A percentile compares a stretch with the other conserved stretches of the same genome.
Conservation (phyloP, 2,113 vertebrate species). For the Daubentonia madagascariensis region DNA sequence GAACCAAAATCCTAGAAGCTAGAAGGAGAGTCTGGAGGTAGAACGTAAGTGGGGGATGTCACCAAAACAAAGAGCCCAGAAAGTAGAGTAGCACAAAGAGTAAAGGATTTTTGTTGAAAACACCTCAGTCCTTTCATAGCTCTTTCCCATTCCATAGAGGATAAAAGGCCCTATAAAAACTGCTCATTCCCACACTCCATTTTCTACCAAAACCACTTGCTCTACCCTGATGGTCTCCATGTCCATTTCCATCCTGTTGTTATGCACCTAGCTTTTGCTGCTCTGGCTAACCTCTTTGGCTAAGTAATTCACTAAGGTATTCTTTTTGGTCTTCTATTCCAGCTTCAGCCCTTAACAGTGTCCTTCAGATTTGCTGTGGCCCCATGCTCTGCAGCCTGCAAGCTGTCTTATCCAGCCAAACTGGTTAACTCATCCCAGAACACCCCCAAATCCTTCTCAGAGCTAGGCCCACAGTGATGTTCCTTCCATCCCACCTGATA, state of each 20-base stretch:
- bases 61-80: not conserved
- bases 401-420: not conserved
- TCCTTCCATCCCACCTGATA: not conserved
- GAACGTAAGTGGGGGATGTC: not conserved
- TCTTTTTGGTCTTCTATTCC: not conserved
- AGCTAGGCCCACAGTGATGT: not conserved
- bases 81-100: not conserved
- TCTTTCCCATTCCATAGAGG: not conserved
- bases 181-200: not conserved
- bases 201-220: not conserved
- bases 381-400: not conserved
- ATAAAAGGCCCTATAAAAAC: not conserved
- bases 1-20: not conserved
- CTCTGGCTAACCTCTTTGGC: not conserved
- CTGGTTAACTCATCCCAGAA: not conserved
- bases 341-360: not conserved
- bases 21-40: not conserved
- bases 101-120: not conserved
- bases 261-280: not conserved
- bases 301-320: not conserved
- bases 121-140: not conserved
- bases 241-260: not conserved
- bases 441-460: not conserved
- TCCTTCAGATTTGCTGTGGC: not conserved
- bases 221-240: not conserved